These are phyloP conservation scores for Forbesichthys papilliferus DNA, from an alignment of 2,113 vertebrate genomes.

Conservation along the genomic window DNA sequence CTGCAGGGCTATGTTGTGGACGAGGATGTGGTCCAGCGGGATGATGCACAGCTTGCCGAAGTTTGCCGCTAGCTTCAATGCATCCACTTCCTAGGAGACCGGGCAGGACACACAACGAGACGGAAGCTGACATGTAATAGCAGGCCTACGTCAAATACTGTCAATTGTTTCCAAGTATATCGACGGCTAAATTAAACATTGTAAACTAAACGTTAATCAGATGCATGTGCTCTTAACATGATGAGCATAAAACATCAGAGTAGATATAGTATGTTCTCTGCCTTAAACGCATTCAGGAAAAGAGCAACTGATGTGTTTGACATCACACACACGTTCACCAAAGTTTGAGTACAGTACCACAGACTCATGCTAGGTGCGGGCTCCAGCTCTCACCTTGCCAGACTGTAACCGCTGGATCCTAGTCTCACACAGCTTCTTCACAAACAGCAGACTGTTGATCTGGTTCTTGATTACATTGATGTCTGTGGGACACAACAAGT, in stretches of 20 bases:
- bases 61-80: constrained; percentile 95
- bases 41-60: constrained; percentile 98
- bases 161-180: too few relatives aligned
- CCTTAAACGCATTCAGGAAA: too few relatives aligned
- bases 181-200: too few relatives aligned
- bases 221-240: neutral
- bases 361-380: neutral
- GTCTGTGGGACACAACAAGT: constrained; percentile 78
- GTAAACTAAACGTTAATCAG: too few relatives aligned
- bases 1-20: constrained; percentile 98
- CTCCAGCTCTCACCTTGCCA: constrained; percentile 86
- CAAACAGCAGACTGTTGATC: constrained; percentile 99
- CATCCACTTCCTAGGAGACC: constrained; percentile 89
- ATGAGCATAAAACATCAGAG: neutral
- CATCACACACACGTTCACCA: too few relatives aligned
- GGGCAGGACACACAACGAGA: constrained; percentile 14
- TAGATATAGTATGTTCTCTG: neutral
- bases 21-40: constrained; percentile 94
- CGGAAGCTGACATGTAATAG: too few relatives aligned
- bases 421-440: constrained; percentile 98
- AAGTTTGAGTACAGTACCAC: neutral
- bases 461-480: constrained; percentile 99
- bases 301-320: neutral
- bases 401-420: constrained; percentile 96
- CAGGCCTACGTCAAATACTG: too few relatives aligned